Evolutionary conservation across 2,113 vertebrate species (phyloP), one percentile per base, ranked within the genome.

Genomic region (Mixornis gularis): DNA sequence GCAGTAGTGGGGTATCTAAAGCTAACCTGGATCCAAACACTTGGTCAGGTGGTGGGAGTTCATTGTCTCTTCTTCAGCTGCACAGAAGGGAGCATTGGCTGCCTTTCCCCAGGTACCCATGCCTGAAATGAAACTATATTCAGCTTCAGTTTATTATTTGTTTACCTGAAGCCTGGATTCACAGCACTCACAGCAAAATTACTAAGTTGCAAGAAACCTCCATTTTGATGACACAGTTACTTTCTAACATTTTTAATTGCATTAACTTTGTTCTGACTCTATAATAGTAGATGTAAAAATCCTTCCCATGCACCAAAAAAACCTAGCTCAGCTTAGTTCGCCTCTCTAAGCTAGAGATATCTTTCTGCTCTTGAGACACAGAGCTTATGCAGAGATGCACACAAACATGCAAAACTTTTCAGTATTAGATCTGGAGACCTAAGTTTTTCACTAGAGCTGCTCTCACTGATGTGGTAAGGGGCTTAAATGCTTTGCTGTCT

Each of bases 381-480:
- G 4, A 27, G 3, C n/a, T 21, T 49, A 29, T 36, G 25, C 20
- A 74, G 55, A 71, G 43, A 43, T 3, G 1, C 48, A 30, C 18
- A 49, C 17, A 69, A 62, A 15, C 13, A 13, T 24, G 17, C 8
- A 90, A 66, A 87, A 27, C 8, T 53, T 46, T 30, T 44, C 66
- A 26, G 9, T 58, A 83, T 62, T 36, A 73, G 9, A 13, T 77
- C 51, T 52, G 44, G 55, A 70, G 30, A 84, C 15, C 44, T 27
- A 56, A 79, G 5, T 0, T 0, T 48, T 91, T 79, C 68, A 34
- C 19, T 24, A 21, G 25, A 6, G 4, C 24, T 55, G 3, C 32
- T 77, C 53, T 36, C 17, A 30, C 56, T 55, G 46, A 56, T 1
- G 2, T 18, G 7, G 17, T 22, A 64, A 88, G 8, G 17, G 30